A percentile compares a stretch with the other conserved stretches of the same genome.
Evolutionary conservation across 2,888 invertebrate species (phyloP).

Genomic region (Thereva nobilitata): DNA sequence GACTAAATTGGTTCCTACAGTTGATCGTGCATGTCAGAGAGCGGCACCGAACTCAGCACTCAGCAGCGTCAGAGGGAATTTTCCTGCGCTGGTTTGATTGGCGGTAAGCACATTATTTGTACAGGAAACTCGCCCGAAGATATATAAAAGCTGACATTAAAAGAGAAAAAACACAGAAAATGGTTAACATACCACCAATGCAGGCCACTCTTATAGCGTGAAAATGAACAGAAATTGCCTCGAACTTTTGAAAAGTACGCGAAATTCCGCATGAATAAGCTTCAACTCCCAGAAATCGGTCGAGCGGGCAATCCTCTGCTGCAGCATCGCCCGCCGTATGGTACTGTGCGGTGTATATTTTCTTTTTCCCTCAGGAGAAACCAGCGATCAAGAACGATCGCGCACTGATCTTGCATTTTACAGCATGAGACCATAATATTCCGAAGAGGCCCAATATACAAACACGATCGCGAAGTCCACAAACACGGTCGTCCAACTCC

Average conservation of each 20-base stretch:
- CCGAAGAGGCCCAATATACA: conserved; percentile 4
- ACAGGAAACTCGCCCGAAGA: conserved; percentile 27
- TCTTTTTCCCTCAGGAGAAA: conserved; percentile 27
- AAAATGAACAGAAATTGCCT: conserved; percentile 30
- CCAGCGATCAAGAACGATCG: conserved; percentile 31
- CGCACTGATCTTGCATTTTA: conserved; percentile 22
- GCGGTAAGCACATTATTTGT: conserved; percentile 31
- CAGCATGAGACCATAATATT: conserved; percentile 20
- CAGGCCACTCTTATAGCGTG: conserved; percentile 16
- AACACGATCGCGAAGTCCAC: conserved; percentile 8
- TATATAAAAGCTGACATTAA: conserved; percentile 27
- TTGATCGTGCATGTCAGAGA: conserved; percentile 21
- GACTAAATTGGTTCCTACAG: conserved; percentile 4
- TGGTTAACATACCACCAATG: conserved; percentile 8
- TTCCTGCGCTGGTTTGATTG: conserved; percentile 27
- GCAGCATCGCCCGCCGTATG: too few species aligned
- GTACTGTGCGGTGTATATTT: not conserved
- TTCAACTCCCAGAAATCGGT: conserved; percentile 16
- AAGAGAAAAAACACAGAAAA: not conserved
- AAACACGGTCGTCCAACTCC: not conserved
- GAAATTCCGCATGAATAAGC: conserved; percentile 23
- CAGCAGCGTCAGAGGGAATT: conserved; percentile 9
- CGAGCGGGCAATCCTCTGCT: conserved; percentile 6
- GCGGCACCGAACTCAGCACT: conserved; percentile 11
- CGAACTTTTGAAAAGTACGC: conserved; percentile 8